Percentiles rank a stretch among this genome's conserved stretches.
Evolutionary conservation across 2,797 vertebrate genomes (phyloP).

Genomic region (Oreochromis grahami): DNA sequence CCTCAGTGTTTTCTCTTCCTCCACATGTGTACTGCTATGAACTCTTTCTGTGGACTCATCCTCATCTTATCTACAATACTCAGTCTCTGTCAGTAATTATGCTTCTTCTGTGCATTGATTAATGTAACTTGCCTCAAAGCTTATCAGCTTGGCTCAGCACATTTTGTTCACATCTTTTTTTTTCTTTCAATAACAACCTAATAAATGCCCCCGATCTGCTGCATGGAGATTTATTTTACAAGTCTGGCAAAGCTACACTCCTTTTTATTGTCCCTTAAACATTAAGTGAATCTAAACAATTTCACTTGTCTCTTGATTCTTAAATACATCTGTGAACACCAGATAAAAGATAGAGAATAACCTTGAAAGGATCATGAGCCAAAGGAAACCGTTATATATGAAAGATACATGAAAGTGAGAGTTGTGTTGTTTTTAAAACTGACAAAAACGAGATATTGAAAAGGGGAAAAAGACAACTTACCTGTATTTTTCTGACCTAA

Average conservation of each 20-base stretch:
- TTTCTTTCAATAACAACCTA: background rate
- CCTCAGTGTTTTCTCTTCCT: background rate
- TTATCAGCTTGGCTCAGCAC: background rate
- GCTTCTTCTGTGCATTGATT: slow-evolving; percentile 28
- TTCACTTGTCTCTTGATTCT: background rate
- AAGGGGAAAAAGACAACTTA: background rate
- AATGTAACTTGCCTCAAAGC: background rate
- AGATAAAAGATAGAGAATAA: background rate
- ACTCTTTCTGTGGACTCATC: background rate
- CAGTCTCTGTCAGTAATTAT: slow-evolving; percentile 15
- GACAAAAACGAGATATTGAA: background rate
- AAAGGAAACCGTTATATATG: background rate
- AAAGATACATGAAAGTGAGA: background rate
- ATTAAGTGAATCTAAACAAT: background rate
- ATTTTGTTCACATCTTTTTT: slow-evolving; percentile 2
- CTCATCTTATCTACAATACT: slow-evolving; percentile 2
- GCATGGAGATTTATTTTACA: background rate
- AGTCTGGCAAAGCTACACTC: background rate
- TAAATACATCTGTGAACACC: background rate
- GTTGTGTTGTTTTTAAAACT: background rate
- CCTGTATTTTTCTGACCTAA: accelerated
- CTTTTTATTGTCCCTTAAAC: background rate
- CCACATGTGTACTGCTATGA: background rate
- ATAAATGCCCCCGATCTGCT: slow-evolving; percentile 6
- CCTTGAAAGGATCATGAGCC: background rate